phyloP scores from a whole-genome alignment of 2,888 invertebrate genomes.

The Eutolmus rufibarbis region DNA sequence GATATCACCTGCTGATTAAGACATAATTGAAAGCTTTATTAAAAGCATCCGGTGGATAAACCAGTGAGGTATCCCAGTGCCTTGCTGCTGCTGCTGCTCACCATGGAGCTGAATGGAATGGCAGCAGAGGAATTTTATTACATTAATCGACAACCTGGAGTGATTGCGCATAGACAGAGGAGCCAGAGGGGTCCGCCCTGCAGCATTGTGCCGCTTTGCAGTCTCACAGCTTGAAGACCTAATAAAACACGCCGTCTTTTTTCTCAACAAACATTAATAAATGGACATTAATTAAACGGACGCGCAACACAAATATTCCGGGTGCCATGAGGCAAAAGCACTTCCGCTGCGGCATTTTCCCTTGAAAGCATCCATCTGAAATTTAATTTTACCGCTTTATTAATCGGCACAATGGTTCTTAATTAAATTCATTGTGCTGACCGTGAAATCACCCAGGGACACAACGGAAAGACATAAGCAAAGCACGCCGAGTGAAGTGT shows the following conservation, averaged over 20 bases:
- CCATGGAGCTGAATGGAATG: constrained; percentile 26
- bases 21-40: constrained; percentile 52
- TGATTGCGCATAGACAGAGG: constrained; percentile 26
- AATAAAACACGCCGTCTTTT: constrained; percentile 19
- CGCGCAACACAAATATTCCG: neutral
- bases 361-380: neutral
- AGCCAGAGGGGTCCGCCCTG: neutral
- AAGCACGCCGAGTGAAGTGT: neutral
- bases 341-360: neutral
- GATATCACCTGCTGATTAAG: constrained; percentile 52
- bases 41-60: constrained; percentile 47
- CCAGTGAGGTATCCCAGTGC: neutral
- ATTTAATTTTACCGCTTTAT: constrained; percentile 38
- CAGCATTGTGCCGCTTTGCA: neutral
- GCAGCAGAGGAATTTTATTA: constrained; percentile 44
- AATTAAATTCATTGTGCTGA: constrained; percentile 34
- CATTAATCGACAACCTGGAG: constrained; percentile 40
- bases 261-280: constrained; percentile 27
- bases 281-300: constrained; percentile 35
- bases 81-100: neutral
- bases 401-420: constrained; percentile 35
- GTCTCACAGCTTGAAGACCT: constrained; percentile 23
- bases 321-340: neutral
- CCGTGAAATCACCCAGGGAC: constrained; percentile 4
- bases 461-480: neutral